phyloP scores from a whole-genome alignment of 1,140 invertebrate genomes.

The Drosophila dunni region DNA sequence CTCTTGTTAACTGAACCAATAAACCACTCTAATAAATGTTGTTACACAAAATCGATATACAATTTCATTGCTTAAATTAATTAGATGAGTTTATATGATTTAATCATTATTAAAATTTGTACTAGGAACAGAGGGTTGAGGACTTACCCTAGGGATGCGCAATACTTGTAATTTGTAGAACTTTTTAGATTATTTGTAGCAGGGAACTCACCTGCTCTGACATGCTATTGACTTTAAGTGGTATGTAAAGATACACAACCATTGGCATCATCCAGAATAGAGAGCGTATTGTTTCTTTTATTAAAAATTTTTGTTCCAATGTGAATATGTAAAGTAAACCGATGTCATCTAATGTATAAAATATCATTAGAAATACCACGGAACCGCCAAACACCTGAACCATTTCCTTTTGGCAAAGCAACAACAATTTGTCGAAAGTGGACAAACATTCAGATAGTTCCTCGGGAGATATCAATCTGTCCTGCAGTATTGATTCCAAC shows the following conservation, averaged over 20 bases:
- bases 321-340: conserved; percentile 40
- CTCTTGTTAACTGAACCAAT: not conserved
- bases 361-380: conserved; percentile 48
- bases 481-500: not conserved
- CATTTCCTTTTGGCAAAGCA: conserved; percentile 43
- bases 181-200: too few species aligned
- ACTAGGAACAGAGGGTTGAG: too few species aligned
- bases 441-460: conserved; percentile 9
- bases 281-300: not conserved
- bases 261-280: conserved; percentile 44
- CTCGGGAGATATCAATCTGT: too few species aligned
- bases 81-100: too few species aligned
- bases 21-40: not conserved
- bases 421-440: conserved; percentile 46
- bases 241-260: conserved; percentile 49
- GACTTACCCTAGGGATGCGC: too few species aligned
- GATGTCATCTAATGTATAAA: conserved; percentile 32
- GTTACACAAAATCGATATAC: not conserved
- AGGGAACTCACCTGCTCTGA: not conserved
- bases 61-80: not conserved
- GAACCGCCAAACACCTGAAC: conserved; percentile 45
- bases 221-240: conserved; percentile 45
- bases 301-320: conserved; percentile 13
- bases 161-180: too few species aligned
- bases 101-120: too few species aligned